These are phyloP conservation scores for Pristionchus arcanus DNA, from an alignment of 2,888 invertebrate species.

Conservation along the genomic window DNA sequence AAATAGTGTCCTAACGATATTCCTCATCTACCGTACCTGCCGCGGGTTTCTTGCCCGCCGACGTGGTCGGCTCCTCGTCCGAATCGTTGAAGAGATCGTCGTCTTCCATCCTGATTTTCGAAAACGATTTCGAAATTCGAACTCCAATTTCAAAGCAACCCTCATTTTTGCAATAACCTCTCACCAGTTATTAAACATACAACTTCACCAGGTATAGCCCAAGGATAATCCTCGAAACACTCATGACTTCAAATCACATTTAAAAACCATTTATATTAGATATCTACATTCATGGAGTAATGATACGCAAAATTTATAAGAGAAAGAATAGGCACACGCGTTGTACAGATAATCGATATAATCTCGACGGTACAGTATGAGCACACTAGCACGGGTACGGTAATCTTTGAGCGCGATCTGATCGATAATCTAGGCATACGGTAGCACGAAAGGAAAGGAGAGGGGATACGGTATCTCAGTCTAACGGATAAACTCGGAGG, in stretches of 20 bases:
- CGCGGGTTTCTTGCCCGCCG: not conserved
- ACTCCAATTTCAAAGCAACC: not conserved
- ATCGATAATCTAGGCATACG: conserved; percentile 49
- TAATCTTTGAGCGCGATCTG: conserved; percentile 31
- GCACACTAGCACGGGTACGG: conserved; percentile 30
- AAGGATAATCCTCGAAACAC: not conserved
- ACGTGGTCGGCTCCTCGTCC: conserved; percentile 60
- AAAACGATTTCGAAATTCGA: conserved; percentile 55
- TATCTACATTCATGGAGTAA: conserved; percentile 14
- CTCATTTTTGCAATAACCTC: too few relatives aligned
- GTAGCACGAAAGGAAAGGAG: not conserved
- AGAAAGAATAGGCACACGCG: conserved; percentile 11
- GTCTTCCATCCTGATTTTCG: conserved; percentile 59
- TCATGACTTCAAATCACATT: not conserved
- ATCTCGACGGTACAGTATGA: conserved; percentile 49
- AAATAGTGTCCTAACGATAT: too few relatives aligned
- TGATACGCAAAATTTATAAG: not conserved
- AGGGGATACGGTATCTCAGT: conserved; percentile 28
- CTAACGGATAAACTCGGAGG: not conserved
- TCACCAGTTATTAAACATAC: too few relatives aligned
- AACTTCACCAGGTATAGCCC: not conserved
- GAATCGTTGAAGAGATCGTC: conserved; percentile 68
- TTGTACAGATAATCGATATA: conserved; percentile 40
- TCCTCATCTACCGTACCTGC: not conserved
- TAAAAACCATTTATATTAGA: conserved; percentile 15